Conservation (phyloP, 35 echinoderm and acorn worm species). For the Strongylocentrotus purpuratus region DNA sequence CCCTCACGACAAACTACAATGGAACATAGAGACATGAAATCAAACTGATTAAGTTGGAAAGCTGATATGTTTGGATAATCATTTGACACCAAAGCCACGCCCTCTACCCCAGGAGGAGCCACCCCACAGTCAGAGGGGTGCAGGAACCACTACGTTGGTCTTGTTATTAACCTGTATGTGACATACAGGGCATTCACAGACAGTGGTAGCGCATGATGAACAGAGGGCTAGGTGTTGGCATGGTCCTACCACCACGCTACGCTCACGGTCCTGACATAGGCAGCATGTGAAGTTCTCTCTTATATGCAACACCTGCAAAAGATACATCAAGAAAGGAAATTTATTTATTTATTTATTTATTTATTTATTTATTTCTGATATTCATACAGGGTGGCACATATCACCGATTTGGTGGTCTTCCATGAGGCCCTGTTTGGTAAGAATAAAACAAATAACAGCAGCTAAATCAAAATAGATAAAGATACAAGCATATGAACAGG, state of each 20-base stretch:
- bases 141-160: constrained; percentile 70
- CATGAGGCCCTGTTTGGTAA: too few species aligned
- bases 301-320: constrained; percentile 87
- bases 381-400: too few species aligned
- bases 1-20: neutral
- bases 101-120: neutral
- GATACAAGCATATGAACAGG: too few species aligned
- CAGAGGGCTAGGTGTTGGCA: constrained; percentile 96
- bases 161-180: constrained; percentile 69
- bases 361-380: too few species aligned
- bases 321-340: constrained; percentile 40
- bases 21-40: neutral
- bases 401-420: too few species aligned
- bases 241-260: constrained; percentile 80
- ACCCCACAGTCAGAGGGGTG: constrained; percentile 35
- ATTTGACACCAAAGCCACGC: neutral
- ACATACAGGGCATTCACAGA: constrained; percentile 80
- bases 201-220: constrained; percentile 64
- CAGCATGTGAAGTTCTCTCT: constrained; percentile 84
- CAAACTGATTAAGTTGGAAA: neutral
- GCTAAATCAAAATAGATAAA: too few species aligned
- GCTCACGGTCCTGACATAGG: constrained; percentile 76
- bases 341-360: too few species aligned
- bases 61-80: neutral
- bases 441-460: too few species aligned